phyloP scores from a whole-genome alignment of 2,797 vertebrate species.

The Poecilia wingei region DNA sequence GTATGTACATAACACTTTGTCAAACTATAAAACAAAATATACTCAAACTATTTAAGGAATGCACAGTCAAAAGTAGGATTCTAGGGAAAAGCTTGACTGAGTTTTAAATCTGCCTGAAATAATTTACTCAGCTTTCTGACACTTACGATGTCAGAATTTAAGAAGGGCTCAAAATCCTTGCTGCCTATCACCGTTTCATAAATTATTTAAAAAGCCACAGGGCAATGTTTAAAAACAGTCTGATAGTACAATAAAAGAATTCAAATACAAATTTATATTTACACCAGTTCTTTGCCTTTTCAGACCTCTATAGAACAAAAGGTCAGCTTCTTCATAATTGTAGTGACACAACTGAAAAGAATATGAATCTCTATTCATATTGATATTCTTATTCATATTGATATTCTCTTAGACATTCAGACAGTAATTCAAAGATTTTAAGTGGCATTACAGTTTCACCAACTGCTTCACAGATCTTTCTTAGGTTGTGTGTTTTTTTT shows the following conservation, averaged over 20 bases:
- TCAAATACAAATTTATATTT: neutral
- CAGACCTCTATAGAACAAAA: neutral
- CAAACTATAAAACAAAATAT: neutral
- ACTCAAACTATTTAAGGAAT: neutral
- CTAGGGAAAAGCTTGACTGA: neutral
- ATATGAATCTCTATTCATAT: neutral
- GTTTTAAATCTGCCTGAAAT: neutral
- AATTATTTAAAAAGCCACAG: constrained; percentile 1
- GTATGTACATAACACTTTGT: neutral
- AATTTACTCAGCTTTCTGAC: neutral
- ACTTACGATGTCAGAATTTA: constrained; percentile 3
- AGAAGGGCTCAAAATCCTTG: constrained; percentile 7
- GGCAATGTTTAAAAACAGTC: neutral
- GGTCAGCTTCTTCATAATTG: neutral
- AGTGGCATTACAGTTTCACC: neutral
- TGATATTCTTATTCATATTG: too few species aligned
- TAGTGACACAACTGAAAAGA: neutral
- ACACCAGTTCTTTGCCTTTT: neutral
- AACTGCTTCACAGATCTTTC: neutral
- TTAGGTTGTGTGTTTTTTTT: neutral
- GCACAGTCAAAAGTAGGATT: neutral
- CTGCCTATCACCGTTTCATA: neutral
- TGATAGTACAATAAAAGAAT: neutral
- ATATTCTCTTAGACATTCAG: neutral
- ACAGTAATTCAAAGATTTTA: neutral